Evolutionary conservation across 2,113 vertebrate species (phyloP), one percentile per base, ranked within the genome.

Genomic region (Alligator mississippiensis): DNA sequence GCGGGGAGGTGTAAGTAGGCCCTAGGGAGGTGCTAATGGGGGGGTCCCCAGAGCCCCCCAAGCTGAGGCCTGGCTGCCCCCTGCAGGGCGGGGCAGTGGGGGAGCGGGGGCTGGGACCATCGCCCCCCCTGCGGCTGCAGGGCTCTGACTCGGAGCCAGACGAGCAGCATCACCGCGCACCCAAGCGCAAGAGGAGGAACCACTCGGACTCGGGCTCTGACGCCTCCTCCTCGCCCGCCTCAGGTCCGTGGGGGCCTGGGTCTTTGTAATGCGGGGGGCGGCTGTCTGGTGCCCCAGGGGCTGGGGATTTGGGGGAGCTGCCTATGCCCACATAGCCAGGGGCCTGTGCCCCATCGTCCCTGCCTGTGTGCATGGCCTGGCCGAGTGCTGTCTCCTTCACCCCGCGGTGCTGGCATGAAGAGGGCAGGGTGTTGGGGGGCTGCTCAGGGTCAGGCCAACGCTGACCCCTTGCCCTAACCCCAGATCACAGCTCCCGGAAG

Each of bases 141-240:
- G 97, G 93, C 82, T 98, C 98, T 3, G 98, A 98, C 82, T 97
- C 98, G 0, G 98, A 98, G 64, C 97, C 97, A 14, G 97, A 98
- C 64, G 95, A 98, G 58, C 93, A 96, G 87, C 97, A 85, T 92
- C 96, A 85, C 89, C 96, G 16, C 74, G 90, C 96, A 17, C 93
- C 96, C 72, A 98, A 98, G 87, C 94, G 97, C 76, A 97, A 96
- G 89, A 88, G 96, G 87, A 96, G 89, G 62, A 98, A 97, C 75
- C 97, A 96, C 63, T 98, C 98, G 0, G 97, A 98, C 72, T 98
- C 97, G 9, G 97, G 97, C 75, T 98, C 98, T 30, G 98, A 98
- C 10, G 96, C 96, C 11, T 98, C 97, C 15, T 98, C 97, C 28
- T 98, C 97, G 59, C 94, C 96, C 62, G 98, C 97, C 34, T 98